Evolutionary conservation across 1,140 invertebrate species (phyloP).

Genomic region (Megalopta genalis): DNA sequence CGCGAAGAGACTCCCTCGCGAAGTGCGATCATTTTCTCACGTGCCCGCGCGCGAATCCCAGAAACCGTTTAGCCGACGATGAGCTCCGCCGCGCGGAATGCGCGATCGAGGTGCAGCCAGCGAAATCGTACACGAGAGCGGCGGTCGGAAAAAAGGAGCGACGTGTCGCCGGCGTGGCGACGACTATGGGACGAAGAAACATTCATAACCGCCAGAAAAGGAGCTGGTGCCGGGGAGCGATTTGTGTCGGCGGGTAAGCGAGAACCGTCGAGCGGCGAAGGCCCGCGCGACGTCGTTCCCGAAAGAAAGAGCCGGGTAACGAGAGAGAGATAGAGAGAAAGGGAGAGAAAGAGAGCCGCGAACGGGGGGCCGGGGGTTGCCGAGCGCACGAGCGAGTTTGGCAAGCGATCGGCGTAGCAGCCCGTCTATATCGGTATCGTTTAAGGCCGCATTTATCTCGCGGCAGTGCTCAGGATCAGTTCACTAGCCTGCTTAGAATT

Average conservation of each 20-base stretch:
- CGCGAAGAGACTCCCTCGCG: no score
- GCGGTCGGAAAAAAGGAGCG: no score
- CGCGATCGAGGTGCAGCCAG: no score
- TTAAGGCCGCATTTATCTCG: constrained; percentile 78
- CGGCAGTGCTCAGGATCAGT: constrained; percentile 72
- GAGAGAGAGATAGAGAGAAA: no score
- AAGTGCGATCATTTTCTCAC: no score
- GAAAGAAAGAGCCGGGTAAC: constrained; percentile 42
- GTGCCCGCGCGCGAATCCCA: no score
- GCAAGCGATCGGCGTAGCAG: constrained; percentile 75
- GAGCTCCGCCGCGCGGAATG: no score
- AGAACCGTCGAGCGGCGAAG: not conserved
- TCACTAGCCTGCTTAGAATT: constrained; percentile 80
- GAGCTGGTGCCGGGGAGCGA: not conserved
- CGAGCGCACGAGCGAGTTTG: constrained; percentile 66
- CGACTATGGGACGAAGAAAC: constrained; percentile 10
- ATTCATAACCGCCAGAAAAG: constrained; percentile 41
- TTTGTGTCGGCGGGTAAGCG: not conserved
- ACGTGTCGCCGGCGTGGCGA: no score
- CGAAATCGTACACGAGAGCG: no score
- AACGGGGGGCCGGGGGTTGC: constrained; percentile 24
- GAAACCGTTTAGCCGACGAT: no score
- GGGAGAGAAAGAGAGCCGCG: constrained; percentile 32
- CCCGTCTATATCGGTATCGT: constrained; percentile 78
- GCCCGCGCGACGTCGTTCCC: not conserved